Conservation (phyloP, 2,888 invertebrate species). For the Eudasyphora cyanicolor region DNA sequence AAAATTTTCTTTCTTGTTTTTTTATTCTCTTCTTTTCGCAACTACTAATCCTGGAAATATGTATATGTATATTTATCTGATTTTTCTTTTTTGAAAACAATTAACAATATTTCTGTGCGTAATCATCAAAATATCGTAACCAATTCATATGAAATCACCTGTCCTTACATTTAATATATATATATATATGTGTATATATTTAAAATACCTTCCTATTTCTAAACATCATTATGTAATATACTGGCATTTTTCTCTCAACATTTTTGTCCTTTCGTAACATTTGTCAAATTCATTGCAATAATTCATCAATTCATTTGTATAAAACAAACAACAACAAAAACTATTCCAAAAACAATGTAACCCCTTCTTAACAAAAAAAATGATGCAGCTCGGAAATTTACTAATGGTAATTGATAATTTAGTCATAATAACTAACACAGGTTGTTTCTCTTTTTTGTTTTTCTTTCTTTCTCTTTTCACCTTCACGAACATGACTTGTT, state of each 20-base stretch:
- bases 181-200: neutral
- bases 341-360: neutral
- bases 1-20: conserved; percentile 56
- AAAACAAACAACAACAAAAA: conserved; percentile 45
- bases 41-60: conserved; percentile 48
- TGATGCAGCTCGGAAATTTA: conserved; percentile 78
- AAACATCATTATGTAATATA: neutral
- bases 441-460: conserved; percentile 71
- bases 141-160: neutral
- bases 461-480: conserved; percentile 66
- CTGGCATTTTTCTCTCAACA: neutral
- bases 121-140: too few relatives aligned
- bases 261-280: neutral
- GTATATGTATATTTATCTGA: conserved; percentile 16
- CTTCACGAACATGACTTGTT: too few relatives aligned
- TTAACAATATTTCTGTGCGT: neutral
- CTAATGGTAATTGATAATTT: conserved; percentile 76
- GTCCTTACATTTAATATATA: neutral
- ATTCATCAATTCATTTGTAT: conserved; percentile 33
- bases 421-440: conserved; percentile 75
- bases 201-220: neutral
- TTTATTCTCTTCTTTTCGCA: conserved; percentile 58
- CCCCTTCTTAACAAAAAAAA: conserved; percentile 46
- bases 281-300: neutral
- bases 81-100: neutral